These are phyloP conservation scores for Tamandua tetradactyla DNA, from an alignment of 2,797 vertebrate species.

Conservation along the genomic window DNA sequence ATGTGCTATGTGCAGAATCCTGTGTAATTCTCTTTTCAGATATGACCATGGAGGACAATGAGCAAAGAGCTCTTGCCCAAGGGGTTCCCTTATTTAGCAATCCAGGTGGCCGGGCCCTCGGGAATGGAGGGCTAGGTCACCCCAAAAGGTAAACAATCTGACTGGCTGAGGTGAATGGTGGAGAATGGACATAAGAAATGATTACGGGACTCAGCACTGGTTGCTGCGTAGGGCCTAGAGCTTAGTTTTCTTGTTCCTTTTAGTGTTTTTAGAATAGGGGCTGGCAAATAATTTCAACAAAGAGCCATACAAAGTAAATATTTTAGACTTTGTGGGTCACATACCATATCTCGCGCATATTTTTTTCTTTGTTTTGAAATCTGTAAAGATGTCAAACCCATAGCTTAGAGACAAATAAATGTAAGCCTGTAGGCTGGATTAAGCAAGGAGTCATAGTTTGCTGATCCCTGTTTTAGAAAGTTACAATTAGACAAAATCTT, in stretches of 20 bases:
- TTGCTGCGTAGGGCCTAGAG: neutral
- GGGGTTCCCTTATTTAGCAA: neutral
- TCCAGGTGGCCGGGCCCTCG: neutral
- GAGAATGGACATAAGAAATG: neutral
- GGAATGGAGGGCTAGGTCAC: neutral
- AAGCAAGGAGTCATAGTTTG: neutral
- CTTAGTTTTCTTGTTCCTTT: neutral
- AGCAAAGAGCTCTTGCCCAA: neutral
- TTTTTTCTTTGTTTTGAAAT: neutral
- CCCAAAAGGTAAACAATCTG: neutral
- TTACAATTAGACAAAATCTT: neutral
- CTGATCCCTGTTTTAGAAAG: neutral
- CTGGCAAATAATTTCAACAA: neutral
- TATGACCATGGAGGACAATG: neutral
- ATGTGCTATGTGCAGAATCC: fast-evolving
- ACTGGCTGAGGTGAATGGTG: neutral
- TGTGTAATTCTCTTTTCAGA: neutral
- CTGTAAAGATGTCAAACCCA: neutral
- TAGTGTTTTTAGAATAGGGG: neutral
- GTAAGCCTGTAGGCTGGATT: neutral
- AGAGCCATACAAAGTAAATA: neutral
- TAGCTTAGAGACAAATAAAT: neutral
- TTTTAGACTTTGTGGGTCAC: neutral
- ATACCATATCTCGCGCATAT: neutral
- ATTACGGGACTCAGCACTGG: neutral